Base-by-base conservation (phyloP, 1,140 invertebrate species). In the Lucilia sericata region DNA sequence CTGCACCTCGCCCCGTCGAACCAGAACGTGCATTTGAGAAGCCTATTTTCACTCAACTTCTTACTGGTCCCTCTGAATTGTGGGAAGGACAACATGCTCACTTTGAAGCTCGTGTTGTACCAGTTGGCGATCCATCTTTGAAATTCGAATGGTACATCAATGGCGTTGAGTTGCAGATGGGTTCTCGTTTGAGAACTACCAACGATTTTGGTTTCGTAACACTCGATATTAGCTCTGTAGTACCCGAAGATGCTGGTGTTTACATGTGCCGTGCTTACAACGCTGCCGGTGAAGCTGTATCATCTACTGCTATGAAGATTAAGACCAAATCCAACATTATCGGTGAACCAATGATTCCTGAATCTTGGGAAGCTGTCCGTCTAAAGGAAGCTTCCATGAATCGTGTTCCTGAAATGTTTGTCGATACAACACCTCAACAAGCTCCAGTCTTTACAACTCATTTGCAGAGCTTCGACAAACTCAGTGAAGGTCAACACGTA, bases 151-250 rank as follows among this genome's bases (percentile, higher is more conserved):
- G 98, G 98, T 98, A 96, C 87, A 95, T 98, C 75, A 99, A 99
- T 90, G 98, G 97, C 86, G 94, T 97, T 19, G 96, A 97, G 93
- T 92, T 98, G 83, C 96, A 98, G 93, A 95, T 97, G 94, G 96
- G 95, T 87, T 97, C 97, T 83, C 93, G 97, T 83, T 96, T 98
- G 92, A 95, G 95, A 85, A 96, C 96, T 12, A 97, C 94, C 82
- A 96, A 98, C 88, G 97, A 98, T 89, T 99, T 99, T 91, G 98
- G 98, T 75, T 98, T 97, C 90, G 96, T 98, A 5, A 98, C 97
- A 0, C 91, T 99, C 87, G 97, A 99, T 88, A 98, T 99, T 80
- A 94, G 95, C 87, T 95, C 96, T 21, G 96, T 96, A 8, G 96
- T 98, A 74, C 93, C 96, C 8, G 95, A 98, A 91, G 98, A 99